Evolutionary conservation across 2,797 vertebrate genomes (phyloP).

Genomic region (Fistularia tabacaria): DNA sequence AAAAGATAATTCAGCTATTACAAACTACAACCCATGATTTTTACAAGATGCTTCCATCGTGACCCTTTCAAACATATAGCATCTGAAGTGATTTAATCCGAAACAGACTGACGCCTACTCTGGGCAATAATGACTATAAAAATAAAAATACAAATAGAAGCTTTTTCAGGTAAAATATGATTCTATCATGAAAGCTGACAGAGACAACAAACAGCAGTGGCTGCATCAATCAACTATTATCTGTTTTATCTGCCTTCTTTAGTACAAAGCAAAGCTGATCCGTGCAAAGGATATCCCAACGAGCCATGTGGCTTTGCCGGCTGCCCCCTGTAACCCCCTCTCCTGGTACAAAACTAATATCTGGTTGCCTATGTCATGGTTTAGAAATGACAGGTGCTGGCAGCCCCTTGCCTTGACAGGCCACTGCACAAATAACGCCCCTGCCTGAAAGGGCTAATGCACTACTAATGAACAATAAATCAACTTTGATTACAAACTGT

Average conservation of each 20-base stretch:
- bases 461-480: constrained; percentile 99
- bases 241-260: constrained; percentile 44
- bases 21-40: constrained; percentile 40
- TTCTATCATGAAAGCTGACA: constrained; percentile 21
- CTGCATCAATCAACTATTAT: constrained; percentile 67
- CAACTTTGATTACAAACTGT: constrained; percentile 99
- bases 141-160: constrained; percentile 25
- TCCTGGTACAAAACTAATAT: constrained; percentile 77
- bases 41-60: constrained; percentile 12
- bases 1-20: constrained; percentile 35
- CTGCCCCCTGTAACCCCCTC: constrained; percentile 49
- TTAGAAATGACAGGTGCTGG: constrained; percentile 95
- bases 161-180: constrained; percentile 58
- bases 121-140: constrained; percentile 35
- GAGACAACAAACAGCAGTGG: constrained; percentile 69
- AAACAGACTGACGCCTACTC: constrained; percentile 37
- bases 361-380: constrained; percentile 83
- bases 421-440: constrained; percentile 93
- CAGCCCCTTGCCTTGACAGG: constrained; percentile 88
- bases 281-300: constrained; percentile 68
- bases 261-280: constrained; percentile 53
- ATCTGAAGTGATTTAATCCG: constrained; percentile 48
- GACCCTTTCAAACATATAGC: constrained; percentile 52
- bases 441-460: constrained; percentile 95
- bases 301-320: constrained; percentile 46